These are phyloP conservation scores for Anguilla japonica DNA, from an alignment of 2,113 vertebrate species.

Conservation along the genomic window DNA sequence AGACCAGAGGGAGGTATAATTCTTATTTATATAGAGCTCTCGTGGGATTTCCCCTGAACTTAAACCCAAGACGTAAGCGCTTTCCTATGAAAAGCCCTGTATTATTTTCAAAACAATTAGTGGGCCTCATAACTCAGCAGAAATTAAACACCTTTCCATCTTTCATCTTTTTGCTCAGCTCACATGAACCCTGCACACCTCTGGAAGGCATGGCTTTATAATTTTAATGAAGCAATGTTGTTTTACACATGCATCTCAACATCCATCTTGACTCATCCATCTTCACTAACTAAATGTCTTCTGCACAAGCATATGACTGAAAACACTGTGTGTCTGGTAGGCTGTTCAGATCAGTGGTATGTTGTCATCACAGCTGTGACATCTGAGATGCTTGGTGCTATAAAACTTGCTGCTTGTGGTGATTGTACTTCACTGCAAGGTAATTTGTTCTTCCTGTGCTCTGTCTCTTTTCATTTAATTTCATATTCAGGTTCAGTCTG, in stretches of 20 bases:
- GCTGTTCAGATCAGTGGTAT: neutral
- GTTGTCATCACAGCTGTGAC: neutral
- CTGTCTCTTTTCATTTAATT: neutral
- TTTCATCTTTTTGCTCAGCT: conserved; percentile 44
- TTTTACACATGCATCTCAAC: neutral
- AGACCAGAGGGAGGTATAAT: conserved; percentile 80
- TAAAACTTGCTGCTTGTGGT: neutral
- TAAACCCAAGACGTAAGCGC: conserved; percentile 79
- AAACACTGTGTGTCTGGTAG: neutral
- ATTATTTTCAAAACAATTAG: conserved; percentile 68
- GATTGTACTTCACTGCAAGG: neutral
- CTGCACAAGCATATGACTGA: neutral
- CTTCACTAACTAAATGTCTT: neutral
- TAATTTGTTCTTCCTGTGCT: neutral
- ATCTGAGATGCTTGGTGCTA: neutral
- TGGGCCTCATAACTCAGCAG: conserved; percentile 54
- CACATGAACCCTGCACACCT: neutral
- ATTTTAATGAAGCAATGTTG: conserved; percentile 11
- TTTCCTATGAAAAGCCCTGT: conserved; percentile 75
- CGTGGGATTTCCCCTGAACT: conserved; percentile 78
- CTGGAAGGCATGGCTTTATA: neutral
- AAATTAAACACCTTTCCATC: conserved; percentile 59
- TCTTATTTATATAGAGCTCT: conserved; percentile 84
- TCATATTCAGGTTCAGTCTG: no score
- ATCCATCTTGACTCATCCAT: neutral